These are phyloP conservation scores for Cyrtonyx montezumae DNA, from an alignment of 2,113 vertebrate species.

Conservation along the genomic window DNA sequence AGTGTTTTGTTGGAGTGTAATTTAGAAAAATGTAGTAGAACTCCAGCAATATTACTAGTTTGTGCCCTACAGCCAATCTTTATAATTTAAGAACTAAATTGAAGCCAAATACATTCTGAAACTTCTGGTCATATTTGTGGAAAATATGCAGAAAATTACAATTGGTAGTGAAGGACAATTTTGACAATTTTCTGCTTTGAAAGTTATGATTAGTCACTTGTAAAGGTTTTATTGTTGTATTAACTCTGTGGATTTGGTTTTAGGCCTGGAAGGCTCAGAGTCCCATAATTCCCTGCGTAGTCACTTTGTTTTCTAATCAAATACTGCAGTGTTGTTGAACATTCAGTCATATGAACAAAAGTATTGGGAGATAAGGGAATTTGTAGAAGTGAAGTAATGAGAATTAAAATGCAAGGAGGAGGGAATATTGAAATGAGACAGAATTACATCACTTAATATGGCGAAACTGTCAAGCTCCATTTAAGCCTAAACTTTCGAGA, in stretches of 20 bases:
- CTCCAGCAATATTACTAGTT: not conserved
- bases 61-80: not conserved
- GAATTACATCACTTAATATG: not conserved
- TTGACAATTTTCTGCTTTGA: not conserved
- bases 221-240: not conserved
- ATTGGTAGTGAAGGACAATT: not conserved
- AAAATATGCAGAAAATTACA: not conserved
- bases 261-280: not conserved
- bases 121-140: not conserved
- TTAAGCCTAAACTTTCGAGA: not conserved
- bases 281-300: not conserved
- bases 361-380: not conserved
- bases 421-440: not conserved
- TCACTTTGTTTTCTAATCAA: slow-evolving; percentile 1
- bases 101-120: not conserved
- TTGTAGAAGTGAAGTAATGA: slow-evolving; percentile 38
- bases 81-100: not conserved
- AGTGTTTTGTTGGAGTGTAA: not conserved
- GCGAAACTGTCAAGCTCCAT: not conserved
- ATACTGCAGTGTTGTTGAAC: not conserved
- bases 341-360: not conserved
- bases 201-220: not conserved
- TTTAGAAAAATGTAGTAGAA: not conserved
- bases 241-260: not conserved
- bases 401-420: slow-evolving; percentile 2